Conservation (phyloP, 2,113 vertebrate species). For the Oncorhynchus gorbuscha region DNA sequence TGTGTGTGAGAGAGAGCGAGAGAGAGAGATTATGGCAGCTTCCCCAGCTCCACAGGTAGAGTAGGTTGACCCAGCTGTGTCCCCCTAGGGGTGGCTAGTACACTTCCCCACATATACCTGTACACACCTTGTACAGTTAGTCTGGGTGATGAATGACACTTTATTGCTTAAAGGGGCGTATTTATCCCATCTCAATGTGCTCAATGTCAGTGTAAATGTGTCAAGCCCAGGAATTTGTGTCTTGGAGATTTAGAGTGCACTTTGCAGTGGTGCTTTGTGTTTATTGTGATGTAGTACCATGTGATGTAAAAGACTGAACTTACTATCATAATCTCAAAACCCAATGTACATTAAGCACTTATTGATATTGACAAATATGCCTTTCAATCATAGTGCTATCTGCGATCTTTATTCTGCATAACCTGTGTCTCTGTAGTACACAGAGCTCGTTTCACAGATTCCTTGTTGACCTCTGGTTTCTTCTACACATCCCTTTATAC, state of each 20-base stretch:
- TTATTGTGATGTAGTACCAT: constrained; percentile 5
- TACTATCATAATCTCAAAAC: no score
- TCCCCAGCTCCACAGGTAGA: not conserved
- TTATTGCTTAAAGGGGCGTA: constrained; percentile 53
- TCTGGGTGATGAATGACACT: constrained; percentile 27
- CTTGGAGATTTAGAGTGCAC: constrained; percentile 37
- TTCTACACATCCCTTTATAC: not conserved
- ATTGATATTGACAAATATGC: no score
- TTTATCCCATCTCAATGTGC: constrained; percentile 42
- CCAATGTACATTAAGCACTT: not conserved
- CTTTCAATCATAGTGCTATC: no score
- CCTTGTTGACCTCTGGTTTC: not conserved
- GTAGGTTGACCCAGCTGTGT: not conserved
- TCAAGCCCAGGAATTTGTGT: constrained; percentile 45
- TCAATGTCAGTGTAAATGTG: constrained; percentile 60
- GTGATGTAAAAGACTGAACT: no score
- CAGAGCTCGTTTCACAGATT: not conserved
- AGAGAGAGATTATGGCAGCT: no score
- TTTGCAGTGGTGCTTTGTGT: constrained; percentile 35
- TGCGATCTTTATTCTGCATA: no score
- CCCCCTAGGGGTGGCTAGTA: no score
- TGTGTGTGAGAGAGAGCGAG: no score
- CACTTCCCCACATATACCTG: no score
- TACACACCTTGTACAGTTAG: not conserved
- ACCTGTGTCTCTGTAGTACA: no score